A percentile compares a stretch with the other conserved stretches of the same genome.
These are phyloP conservation scores for Beris morrisii DNA, from an alignment of 2,888 invertebrate species.

Conservation along the genomic window DNA sequence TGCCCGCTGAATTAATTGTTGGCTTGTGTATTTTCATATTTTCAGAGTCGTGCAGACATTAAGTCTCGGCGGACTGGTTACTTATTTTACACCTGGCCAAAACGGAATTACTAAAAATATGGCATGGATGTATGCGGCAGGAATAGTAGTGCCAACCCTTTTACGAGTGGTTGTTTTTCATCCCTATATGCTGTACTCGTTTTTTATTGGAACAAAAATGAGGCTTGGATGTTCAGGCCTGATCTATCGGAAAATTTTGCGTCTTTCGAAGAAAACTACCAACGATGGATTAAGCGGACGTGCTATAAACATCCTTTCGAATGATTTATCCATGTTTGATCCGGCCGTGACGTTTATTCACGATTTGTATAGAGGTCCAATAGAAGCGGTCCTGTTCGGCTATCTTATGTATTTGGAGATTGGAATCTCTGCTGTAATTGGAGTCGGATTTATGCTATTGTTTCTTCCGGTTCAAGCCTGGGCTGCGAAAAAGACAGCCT, in stretches of 20 bases:
- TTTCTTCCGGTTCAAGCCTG: constrained; percentile 77
- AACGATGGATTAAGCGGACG: constrained; percentile 79
- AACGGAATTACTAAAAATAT: constrained; percentile 57
- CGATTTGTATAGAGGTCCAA: constrained; percentile 88
- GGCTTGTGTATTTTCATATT: background rate
- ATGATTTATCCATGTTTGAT: constrained; percentile 93
- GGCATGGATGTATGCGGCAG: constrained; percentile 66
- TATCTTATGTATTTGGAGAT: constrained; percentile 64
- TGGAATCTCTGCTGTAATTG: constrained; percentile 68
- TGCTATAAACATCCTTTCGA: constrained; percentile 89
- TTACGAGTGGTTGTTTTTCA: constrained; percentile 66
- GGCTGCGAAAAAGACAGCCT: constrained; percentile 69
- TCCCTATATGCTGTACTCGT: constrained; percentile 71
- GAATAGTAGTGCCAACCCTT: constrained; percentile 63
- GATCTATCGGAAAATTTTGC: constrained; percentile 71
- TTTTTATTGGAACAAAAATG: constrained; percentile 71
- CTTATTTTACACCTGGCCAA: constrained; percentile 63
- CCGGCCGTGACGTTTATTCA: constrained; percentile 86
- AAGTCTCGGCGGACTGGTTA: constrained; percentile 67
- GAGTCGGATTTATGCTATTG: constrained; percentile 69
- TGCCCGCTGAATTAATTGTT: no score
- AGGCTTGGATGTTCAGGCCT: constrained; percentile 71
- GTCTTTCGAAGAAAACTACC: constrained; percentile 77
- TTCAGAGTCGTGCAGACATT: constrained; percentile 66
- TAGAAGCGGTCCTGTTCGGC: constrained; percentile 59